Evolutionary conservation across 2,113 vertebrate genomes (phyloP).

Genomic region (Crypturellus undulatus): DNA sequence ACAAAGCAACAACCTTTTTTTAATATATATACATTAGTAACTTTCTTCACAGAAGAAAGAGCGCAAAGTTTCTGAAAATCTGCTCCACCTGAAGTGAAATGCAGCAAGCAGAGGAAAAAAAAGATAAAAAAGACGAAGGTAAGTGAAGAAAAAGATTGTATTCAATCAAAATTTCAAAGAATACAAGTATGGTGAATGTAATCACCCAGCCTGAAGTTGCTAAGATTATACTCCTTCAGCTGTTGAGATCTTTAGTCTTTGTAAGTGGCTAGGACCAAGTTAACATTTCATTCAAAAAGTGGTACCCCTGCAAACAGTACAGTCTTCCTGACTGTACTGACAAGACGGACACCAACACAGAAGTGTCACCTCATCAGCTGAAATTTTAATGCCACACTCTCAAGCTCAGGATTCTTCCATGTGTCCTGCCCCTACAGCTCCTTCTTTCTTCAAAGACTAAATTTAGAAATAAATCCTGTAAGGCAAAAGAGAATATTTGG

Average conservation of each 20-base stretch:
- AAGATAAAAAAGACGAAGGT: neutral
- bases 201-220: neutral
- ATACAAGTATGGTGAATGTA: neutral
- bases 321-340: neutral
- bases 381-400: neutral
- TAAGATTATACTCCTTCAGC: neutral
- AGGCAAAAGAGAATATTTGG: neutral
- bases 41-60: neutral
- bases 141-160: slow-evolving; percentile 19
- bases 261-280: neutral
- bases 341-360: neutral
- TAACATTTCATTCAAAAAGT: neutral
- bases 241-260: neutral
- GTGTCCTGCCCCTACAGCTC: neutral
- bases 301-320: neutral
- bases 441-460: neutral
- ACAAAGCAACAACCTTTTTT: neutral
- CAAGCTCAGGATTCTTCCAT: neutral
- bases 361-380: neutral
- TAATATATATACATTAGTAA: neutral
- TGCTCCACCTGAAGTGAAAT: too few species aligned
- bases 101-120: neutral
- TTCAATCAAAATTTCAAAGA: slow-evolving; percentile 28
- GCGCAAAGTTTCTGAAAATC: neutral
- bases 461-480: neutral